Conservation (phyloP, 1,140 invertebrate species). For the Medauroidea extradentata region DNA sequence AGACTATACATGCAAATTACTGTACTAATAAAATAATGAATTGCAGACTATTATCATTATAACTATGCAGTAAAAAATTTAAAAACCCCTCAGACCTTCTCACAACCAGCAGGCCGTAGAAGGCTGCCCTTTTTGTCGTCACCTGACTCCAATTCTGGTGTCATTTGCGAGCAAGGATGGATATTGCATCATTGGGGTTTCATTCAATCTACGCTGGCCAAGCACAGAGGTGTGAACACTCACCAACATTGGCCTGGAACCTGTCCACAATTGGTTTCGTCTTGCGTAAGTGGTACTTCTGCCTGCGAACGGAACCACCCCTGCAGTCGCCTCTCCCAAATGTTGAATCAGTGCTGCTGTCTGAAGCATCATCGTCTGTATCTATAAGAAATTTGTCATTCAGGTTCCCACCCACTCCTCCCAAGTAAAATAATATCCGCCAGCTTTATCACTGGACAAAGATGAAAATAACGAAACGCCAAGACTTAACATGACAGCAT, state of each 20-base stretch:
- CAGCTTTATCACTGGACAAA: too few relatives aligned
- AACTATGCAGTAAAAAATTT: not conserved
- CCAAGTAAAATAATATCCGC: too few relatives aligned
- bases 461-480: too few relatives aligned
- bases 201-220: not conserved
- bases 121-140: not conserved
- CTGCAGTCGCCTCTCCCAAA: not conserved
- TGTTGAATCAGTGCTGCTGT: conserved; percentile 14
- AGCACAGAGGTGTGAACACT: too few relatives aligned
- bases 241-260: conserved; percentile 47
- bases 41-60: not conserved
- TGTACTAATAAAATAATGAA: too few relatives aligned
- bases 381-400: too few relatives aligned
- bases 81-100: too few relatives aligned
- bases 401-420: too few relatives aligned
- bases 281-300: conserved; percentile 48
- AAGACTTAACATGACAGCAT: too few relatives aligned
- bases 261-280: conserved; percentile 50
- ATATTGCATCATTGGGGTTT: conserved; percentile 2
- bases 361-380: conserved; percentile 34
- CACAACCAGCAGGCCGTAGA: not conserved
- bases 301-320: conserved; percentile 17
- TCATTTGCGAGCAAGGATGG: conserved; percentile 7
- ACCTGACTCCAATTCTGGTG: not conserved
- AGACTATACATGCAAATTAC: too few relatives aligned